phyloP scores from a whole-genome alignment of 2,888 invertebrate genomes.

The Drosophila parthenogenetica region DNA sequence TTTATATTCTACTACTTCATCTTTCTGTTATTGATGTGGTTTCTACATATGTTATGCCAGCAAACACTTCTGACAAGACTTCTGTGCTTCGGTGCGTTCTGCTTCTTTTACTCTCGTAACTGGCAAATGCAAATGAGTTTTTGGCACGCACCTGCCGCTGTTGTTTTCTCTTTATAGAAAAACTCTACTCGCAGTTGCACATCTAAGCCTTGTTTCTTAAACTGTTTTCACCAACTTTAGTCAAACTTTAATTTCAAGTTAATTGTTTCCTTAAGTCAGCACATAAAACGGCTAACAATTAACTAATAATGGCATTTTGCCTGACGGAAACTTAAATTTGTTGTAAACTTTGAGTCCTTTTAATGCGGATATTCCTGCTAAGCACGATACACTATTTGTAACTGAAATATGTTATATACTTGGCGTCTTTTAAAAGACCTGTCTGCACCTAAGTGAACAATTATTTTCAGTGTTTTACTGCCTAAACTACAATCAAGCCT shows the following conservation, averaged over 20 bases:
- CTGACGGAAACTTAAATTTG: no score
- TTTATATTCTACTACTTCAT: constrained; percentile 26
- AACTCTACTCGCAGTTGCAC: background rate
- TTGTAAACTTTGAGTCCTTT: no score
- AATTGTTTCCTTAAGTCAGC: constrained; percentile 13
- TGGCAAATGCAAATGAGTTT: constrained; percentile 67
- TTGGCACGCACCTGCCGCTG: constrained; percentile 47
- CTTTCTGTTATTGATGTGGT: constrained; percentile 27
- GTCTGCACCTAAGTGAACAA: no score
- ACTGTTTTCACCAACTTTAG: constrained; percentile 14
- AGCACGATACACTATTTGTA: no score
- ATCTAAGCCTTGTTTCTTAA: constrained; percentile 1
- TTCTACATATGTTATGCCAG: constrained; percentile 44
- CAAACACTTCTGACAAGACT: constrained; percentile 4
- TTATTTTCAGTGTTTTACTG: no score
- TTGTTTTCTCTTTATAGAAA: constrained; percentile 10
- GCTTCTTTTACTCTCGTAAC: constrained; percentile 6
- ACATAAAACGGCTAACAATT: background rate
- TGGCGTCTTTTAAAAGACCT: no score
- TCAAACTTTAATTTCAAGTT: constrained; percentile 8
- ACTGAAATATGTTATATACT: no score
- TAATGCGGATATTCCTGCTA: no score
- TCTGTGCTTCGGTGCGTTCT: background rate
- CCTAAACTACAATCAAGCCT: no score
- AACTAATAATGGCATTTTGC: background rate